Evolutionary conservation across 2,888 invertebrate species (phyloP), one percentile per base, ranked within the genome.

Genomic region (Osmoderma eremita): DNA sequence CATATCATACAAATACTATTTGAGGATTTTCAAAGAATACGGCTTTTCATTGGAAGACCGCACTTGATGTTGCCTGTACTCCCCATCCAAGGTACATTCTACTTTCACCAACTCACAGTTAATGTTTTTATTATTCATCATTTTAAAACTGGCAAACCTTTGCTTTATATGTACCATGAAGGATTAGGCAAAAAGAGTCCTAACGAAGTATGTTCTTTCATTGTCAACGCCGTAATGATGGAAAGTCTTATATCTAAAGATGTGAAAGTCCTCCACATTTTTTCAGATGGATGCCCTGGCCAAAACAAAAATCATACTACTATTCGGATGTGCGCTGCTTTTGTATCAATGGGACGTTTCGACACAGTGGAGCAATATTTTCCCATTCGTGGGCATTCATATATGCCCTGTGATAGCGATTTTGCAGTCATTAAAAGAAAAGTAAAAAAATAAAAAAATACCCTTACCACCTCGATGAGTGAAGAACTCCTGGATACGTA

Each of bases 21-120:
- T 24, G 24, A 24, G 5, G 24, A 24, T 24, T 24, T 24, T 24
- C 24, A 24, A 24, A 24, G 24, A 24, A 24, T 24, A 24, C 24
- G 24, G 24, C 24, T 4, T 24, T 24, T 24, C 24, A 24, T 24
- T 24, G 24, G 24, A 24, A 24, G 24, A 24, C 24, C 24, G 3
- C 24, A 24, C 24, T 5, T 24, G 24, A 24, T 24, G 24, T 24
- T 75, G 20, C 73, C 72, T 3, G 22, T 48, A 15, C 68, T 76
- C 45, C 75, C 77, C 22, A 76, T 77, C 1, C 76, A 77, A 67
- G 74, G 75, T 49, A 68, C 73, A 30, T 76, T 78, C 68, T 77
- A 78, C 62, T 61, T 70, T 1, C 48, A 72, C 22, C 72, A 75
- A 58, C 63, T 75, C 2, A 71, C 69, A 65, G 18, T 69, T 8